A percentile compares a stretch with the other conserved stretches of the same genome.
Evolutionary conservation across 1,140 invertebrate genomes (phyloP).

Genomic region (Aphelinus certus): DNA sequence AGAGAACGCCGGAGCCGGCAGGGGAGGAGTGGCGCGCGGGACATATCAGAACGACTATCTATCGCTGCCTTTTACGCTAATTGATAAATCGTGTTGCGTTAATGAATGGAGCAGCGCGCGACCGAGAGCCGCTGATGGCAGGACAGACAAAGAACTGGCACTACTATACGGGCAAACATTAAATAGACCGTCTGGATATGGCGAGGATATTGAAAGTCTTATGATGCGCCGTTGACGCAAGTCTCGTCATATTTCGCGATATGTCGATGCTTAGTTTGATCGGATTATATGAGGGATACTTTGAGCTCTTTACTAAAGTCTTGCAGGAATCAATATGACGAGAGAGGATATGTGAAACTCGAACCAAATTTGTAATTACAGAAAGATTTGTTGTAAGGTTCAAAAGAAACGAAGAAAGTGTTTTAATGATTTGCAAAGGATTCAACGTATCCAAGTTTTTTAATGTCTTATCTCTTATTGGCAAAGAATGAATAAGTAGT

Average conservation of each 20-base stretch:
- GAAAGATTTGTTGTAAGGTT: no score
- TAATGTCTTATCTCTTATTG: no score
- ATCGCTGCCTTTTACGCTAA: slow-evolving; percentile 67
- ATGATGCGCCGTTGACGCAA: slow-evolving; percentile 40
- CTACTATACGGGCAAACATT: slow-evolving; percentile 38
- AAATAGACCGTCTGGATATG: slow-evolving; percentile 16
- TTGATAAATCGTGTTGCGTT: slow-evolving; percentile 67
- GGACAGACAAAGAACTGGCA: slow-evolving; percentile 32
- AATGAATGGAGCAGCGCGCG: slow-evolving; percentile 59
- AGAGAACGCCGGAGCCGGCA: slow-evolving; percentile 10
- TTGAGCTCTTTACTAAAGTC: no score
- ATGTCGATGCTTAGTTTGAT: not conserved
- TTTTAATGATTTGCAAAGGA: no score
- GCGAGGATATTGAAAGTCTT: slow-evolving; percentile 59
- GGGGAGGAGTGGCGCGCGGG: slow-evolving; percentile 48
- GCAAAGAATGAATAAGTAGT: no score
- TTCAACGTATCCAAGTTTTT: no score
- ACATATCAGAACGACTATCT: slow-evolving; percentile 65
- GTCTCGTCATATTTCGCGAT: slow-evolving; percentile 22
- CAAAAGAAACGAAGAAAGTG: no score
- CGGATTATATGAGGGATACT: no score
- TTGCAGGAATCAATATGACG: no score
- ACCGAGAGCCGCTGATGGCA: slow-evolving; percentile 12
- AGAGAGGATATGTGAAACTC: no score
- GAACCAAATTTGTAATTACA: no score